Conservation (phyloP, 2,797 vertebrate species). For the Mionectes olivaceus region DNA sequence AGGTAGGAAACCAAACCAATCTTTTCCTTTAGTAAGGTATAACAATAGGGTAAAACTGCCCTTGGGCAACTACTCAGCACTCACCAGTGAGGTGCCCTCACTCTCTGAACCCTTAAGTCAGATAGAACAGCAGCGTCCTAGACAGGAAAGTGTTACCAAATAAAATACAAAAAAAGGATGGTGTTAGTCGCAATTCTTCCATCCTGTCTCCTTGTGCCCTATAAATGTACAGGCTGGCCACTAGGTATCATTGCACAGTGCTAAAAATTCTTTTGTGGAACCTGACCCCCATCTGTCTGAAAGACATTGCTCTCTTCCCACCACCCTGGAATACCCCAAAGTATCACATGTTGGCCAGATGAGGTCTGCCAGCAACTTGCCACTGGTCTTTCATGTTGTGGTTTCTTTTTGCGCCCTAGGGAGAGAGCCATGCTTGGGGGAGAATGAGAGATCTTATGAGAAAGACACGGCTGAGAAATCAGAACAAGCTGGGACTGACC, state of each 20-base stretch:
- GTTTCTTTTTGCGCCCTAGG: slow-evolving; percentile 68
- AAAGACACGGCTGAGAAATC: slow-evolving; percentile 81
- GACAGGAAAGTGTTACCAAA: background rate
- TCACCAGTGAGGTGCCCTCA: background rate
- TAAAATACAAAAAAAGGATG: background rate
- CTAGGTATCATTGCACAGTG: background rate
- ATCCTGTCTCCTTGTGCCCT: background rate
- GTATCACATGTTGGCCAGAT: background rate
- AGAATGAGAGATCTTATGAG: slow-evolving; percentile 85
- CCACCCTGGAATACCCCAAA: background rate
- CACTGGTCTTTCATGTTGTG: background rate
- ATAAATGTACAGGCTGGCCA: background rate
- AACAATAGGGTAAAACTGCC: slow-evolving; percentile 16
- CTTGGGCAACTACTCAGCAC: background rate
- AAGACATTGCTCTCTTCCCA: background rate
- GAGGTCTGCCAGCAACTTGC: background rate
- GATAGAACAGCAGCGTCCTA: background rate
- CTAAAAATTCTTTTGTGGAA: background rate
- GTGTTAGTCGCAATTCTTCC: background rate
- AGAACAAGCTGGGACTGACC: slow-evolving; percentile 78
- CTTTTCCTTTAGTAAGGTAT: background rate
- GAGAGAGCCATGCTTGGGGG: slow-evolving; percentile 83
- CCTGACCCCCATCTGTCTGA: background rate
- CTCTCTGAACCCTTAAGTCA: background rate
- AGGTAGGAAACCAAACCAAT: background rate